Evolutionary conservation across 2,888 invertebrate species (phyloP).

Genomic region (Pecten maximus): DNA sequence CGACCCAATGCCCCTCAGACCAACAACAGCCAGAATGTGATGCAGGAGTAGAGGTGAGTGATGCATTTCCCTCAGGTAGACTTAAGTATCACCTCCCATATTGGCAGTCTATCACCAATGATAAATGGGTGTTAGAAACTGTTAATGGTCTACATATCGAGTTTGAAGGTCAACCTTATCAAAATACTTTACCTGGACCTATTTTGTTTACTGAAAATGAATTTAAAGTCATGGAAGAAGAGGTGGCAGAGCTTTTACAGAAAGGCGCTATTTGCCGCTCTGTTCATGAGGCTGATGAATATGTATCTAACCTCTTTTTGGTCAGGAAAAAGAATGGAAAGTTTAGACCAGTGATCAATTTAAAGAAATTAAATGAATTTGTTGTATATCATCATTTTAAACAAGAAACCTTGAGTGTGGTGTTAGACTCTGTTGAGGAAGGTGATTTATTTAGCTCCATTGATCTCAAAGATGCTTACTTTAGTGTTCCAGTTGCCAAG

Average conservation of each 20-base stretch:
- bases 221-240: constrained; percentile 7
- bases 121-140: too few relatives aligned
- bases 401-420: constrained; percentile 51
- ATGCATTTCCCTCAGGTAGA: too few relatives aligned
- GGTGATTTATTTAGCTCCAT: constrained; percentile 45
- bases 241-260: background rate
- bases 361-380: constrained; percentile 53
- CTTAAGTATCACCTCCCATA: too few relatives aligned
- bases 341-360: constrained; percentile 55
- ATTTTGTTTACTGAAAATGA: background rate
- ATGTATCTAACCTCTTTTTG: constrained; percentile 55
- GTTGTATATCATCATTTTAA: constrained; percentile 57
- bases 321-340: constrained; percentile 56
- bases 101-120: too few relatives aligned
- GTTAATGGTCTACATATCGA: too few relatives aligned
- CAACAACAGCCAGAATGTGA: background rate
- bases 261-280: constrained; percentile 39
- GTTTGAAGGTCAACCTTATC: too few relatives aligned
- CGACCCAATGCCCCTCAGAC: background rate
- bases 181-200: background rate
- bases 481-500: constrained; percentile 48
- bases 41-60: background rate
- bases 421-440: constrained; percentile 41
- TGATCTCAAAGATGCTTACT: constrained; percentile 57
- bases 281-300: constrained; percentile 45